Evolutionary conservation across 1,140 invertebrate genomes (phyloP).

Genomic region (Dinothrombium tinctorium): DNA sequence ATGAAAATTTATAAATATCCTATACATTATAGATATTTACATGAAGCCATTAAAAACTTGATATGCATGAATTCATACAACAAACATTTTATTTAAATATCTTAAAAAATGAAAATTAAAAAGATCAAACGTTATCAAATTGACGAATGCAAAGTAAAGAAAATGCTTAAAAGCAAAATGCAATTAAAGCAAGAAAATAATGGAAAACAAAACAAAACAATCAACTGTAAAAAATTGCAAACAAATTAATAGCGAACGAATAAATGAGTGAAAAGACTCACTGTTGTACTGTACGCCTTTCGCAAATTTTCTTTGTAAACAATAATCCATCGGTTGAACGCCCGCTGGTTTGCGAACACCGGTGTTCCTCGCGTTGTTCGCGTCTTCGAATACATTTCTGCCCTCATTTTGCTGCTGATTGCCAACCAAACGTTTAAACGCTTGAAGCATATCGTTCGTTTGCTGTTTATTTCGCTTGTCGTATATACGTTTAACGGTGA

Average conservation of each 20-base stretch:
- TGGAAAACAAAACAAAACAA: neutral
- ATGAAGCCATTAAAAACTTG: too few relatives aligned
- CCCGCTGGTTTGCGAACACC: slow-evolving; percentile 17
- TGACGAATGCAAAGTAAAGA: too few relatives aligned
- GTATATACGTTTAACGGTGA: too few relatives aligned
- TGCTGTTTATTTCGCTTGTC: too few relatives aligned
- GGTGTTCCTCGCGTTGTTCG: neutral
- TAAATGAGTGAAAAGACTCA: slow-evolving; percentile 28
- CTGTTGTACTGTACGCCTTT: slow-evolving; percentile 92
- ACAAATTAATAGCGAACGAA: neutral
- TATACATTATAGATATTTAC: too few relatives aligned
- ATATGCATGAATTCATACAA: too few relatives aligned
- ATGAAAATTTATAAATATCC: too few relatives aligned
- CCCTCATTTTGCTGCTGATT: slow-evolving; percentile 2
- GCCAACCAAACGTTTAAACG: slow-evolving; percentile 4
- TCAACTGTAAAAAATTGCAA: neutral
- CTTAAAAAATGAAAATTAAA: too few relatives aligned
- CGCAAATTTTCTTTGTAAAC: slow-evolving; percentile 75
- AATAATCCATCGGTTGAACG: slow-evolving; percentile 59
- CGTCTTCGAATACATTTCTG: neutral
- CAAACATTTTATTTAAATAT: too few relatives aligned
- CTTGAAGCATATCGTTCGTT: slow-evolving; percentile 6
- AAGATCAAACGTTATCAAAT: too few relatives aligned
- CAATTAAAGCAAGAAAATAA: neutral
- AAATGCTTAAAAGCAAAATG: too few relatives aligned